These are phyloP conservation scores for Scaptomyza reducta DNA, from an alignment of 2,888 invertebrate genomes.

Conservation along the genomic window DNA sequence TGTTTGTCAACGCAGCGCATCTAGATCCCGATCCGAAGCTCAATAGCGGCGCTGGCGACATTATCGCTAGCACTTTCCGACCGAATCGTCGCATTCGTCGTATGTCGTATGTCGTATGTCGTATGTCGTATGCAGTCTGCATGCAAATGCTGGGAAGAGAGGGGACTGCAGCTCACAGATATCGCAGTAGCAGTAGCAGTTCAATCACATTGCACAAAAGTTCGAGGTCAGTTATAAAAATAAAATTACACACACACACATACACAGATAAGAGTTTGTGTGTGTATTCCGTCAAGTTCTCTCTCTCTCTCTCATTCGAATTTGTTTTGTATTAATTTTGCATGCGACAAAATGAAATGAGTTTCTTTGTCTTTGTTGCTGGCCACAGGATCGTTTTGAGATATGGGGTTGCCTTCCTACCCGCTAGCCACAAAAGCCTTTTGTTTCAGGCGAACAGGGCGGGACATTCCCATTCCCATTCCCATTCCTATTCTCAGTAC, in stretches of 20 bases:
- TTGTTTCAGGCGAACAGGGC: constrained; percentile 46
- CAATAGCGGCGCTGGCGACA: constrained; percentile 36
- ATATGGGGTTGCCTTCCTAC: constrained; percentile 38
- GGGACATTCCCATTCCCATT: constrained; percentile 13
- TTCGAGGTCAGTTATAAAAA: constrained; percentile 83
- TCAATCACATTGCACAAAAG: constrained; percentile 82
- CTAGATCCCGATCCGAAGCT: constrained; percentile 54
- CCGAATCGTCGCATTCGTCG: constrained; percentile 6
- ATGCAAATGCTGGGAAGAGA: constrained; percentile 63
- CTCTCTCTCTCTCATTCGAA: constrained; percentile 45
- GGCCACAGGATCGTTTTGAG: constrained; percentile 48
- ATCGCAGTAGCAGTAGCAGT: constrained; percentile 74
- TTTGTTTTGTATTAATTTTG: constrained; percentile 68
- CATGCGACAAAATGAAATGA: constrained; percentile 67
- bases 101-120: background rate
- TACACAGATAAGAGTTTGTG: background rate
- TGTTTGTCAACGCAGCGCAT: constrained; percentile 69
- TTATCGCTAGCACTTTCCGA: constrained; percentile 46
- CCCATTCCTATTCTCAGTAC: constrained; percentile 1
- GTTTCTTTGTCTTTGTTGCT: constrained; percentile 69
- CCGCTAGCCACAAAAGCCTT: constrained; percentile 49
- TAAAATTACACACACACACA: constrained; percentile 41
- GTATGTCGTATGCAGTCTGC: constrained; percentile 72
- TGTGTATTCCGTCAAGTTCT: constrained; percentile 6
- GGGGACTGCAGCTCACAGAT: constrained; percentile 58